Base-by-base conservation (phyloP, 2,797 vertebrate genomes). In the Smutsia temminckii region DNA sequence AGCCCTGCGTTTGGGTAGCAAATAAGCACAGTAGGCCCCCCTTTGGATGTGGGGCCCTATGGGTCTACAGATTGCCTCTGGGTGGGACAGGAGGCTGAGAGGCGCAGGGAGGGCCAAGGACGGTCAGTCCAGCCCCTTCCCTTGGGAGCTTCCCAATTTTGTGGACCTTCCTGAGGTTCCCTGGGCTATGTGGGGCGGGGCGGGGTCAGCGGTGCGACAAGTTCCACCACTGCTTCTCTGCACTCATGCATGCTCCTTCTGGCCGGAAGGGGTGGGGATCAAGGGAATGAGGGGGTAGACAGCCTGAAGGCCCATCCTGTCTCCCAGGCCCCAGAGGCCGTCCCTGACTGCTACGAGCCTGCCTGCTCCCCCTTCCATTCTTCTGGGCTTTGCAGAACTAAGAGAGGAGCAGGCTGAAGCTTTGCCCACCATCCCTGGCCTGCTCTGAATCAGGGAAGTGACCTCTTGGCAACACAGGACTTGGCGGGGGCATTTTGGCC, bases 401-500 rank as follows among this genome's bases (percentile, higher is more conserved):
- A 25, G 46, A 84, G 69, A 61, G 64, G 42, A 81, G 68, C 68
- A 80, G 88, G 61, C 46, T 2, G 16, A 55, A 3, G 59, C 55
- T 77, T 9, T 32, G 32, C 59, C 37, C 37, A 11, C 32, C 83
- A 78, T 34, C 69, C 92, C 53, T 42, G 51, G 75, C 40, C 21
- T 57, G 32, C 64, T 87, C 69, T 46, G 77, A 71, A 18, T 71
- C 68, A 37, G 79, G 32, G 37, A 61, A 42, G 6, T 40, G 32
- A 37, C 32, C 10, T 17, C 59, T 86, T 95, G 57, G 68, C 72
- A 53, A 53, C 46, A 29, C n/a, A 51, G 34, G 71, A 74, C 34
- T 51, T 96, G 63, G 53, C 92, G 89, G 57, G 72, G 78, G 29
- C 25, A 21, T 95, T 93, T 51, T 66, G 80, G 66, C 59, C 32